Conservation (phyloP, 2,113 vertebrate genomes). For the Hyperoodon ampullatus region DNA sequence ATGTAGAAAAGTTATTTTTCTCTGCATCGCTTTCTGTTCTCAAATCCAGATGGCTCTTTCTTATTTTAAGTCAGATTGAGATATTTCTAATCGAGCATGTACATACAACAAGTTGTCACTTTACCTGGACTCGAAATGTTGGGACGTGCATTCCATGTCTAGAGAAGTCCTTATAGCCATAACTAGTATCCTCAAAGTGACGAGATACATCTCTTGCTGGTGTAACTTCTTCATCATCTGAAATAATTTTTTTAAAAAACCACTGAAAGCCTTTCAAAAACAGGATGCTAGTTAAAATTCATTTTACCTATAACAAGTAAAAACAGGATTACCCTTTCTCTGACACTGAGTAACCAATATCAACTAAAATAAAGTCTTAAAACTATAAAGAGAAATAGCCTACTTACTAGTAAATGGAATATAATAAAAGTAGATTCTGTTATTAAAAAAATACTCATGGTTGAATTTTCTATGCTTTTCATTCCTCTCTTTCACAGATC, state of each 20-base stretch:
- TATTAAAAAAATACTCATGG: not conserved
- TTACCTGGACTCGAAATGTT: constrained; percentile 97
- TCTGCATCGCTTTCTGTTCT: constrained; percentile 20
- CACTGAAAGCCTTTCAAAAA: constrained; percentile 54
- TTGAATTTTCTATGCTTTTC: not conserved
- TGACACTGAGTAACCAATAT: not conserved
- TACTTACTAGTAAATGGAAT: not conserved
- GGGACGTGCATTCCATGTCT: constrained; percentile 96
- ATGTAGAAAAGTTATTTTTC: not conserved
- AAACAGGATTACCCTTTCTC: constrained; percentile 28
- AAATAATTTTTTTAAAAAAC: constrained; percentile 34
- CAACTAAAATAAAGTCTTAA: constrained; percentile 39
- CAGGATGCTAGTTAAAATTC: constrained; percentile 46
- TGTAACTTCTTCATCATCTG: constrained; percentile 93
- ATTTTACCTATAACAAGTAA: constrained; percentile 31
- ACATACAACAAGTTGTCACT: not conserved
- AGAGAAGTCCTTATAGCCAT: constrained; percentile 98
- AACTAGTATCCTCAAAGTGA: constrained; percentile 98
- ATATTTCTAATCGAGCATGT: not conserved
- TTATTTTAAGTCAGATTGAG: not conserved
- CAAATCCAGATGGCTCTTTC: not conserved
- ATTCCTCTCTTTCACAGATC: not conserved
- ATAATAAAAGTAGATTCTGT: not conserved
- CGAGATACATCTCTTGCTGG: constrained; percentile 94
- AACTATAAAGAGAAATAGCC: not conserved